These are phyloP conservation scores for Bovichtus variegatus DNA, from an alignment of 2,797 vertebrate genomes.

Conservation along the genomic window DNA sequence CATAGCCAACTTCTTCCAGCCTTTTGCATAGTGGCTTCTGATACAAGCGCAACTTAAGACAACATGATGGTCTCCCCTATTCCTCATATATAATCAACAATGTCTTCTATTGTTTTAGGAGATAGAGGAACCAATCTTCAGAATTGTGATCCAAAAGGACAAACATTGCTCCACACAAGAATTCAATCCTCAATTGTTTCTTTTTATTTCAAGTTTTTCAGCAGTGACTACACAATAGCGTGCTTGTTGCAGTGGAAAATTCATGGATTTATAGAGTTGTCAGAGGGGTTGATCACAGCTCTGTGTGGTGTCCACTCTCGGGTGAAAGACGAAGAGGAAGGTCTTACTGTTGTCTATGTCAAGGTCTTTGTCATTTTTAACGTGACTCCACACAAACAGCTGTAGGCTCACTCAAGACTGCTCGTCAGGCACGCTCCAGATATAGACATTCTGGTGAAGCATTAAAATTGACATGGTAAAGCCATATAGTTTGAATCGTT, in stretches of 20 bases:
- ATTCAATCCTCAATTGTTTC: neutral
- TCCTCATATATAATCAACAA: neutral
- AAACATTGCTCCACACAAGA: neutral
- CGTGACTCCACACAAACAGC: conserved; percentile 53
- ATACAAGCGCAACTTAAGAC: conserved; percentile 22
- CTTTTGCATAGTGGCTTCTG: conserved; percentile 42
- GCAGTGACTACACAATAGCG: conserved; percentile 16
- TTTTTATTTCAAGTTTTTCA: conserved; percentile 13
- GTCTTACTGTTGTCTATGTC: conserved; percentile 48
- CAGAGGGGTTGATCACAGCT: conserved; percentile 29
- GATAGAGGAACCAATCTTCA: neutral
- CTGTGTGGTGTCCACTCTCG: conserved; percentile 26
- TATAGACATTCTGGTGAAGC: conserved; percentile 57
- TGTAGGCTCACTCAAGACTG: conserved; percentile 20
- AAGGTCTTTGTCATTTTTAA: conserved; percentile 73
- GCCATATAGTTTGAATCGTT: conserved; percentile 47
- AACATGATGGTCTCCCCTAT: conserved; percentile 1
- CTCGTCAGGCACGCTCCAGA: conserved; percentile 44
- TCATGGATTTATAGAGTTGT: conserved; percentile 20
- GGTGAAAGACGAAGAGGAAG: conserved; percentile 36
- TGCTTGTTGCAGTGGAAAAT: conserved; percentile 46
- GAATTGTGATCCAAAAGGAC: neutral
- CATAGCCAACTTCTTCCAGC: conserved; percentile 63
- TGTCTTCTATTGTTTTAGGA: neutral
- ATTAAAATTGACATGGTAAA: conserved; percentile 51